A percentile compares a stretch with the other conserved stretches of the same genome.
These are phyloP conservation scores for Cyphomyrmex costatus DNA, from an alignment of 1,140 invertebrate genomes.

Conservation along the genomic window DNA sequence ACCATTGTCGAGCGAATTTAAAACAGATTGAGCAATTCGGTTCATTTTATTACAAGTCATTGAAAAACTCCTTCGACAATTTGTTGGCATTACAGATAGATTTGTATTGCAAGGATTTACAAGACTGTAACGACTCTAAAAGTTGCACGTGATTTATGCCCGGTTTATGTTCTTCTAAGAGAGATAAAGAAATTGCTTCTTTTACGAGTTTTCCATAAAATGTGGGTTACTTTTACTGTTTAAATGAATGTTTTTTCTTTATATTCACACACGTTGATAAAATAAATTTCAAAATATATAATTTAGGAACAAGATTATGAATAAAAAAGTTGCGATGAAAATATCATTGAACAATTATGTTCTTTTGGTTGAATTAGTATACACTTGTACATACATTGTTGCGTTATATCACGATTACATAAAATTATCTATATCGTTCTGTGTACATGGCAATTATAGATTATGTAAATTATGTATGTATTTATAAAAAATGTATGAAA, in stretches of 20 bases:
- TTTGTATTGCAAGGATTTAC: neutral
- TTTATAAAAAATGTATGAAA: no score
- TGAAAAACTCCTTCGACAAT: neutral
- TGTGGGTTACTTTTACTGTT: neutral
- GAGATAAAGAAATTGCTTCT: neutral
- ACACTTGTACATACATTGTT: no score
- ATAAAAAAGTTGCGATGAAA: neutral
- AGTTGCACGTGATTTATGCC: neutral
- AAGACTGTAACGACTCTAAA: neutral
- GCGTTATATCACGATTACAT: no score
- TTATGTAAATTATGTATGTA: no score
- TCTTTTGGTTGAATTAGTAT: no score
- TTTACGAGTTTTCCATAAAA: neutral
- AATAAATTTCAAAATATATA: neutral
- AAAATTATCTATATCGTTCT: no score
- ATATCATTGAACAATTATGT: neutral
- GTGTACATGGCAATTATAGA: no score
- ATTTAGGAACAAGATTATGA: neutral
- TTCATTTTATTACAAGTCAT: neutral
- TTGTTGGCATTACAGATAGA: neutral
- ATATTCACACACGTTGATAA: neutral
- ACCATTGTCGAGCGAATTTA: neutral
- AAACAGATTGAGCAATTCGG: constrained; percentile 2
- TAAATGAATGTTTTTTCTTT: neutral
- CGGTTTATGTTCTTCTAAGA: neutral